Evolutionary conservation across 1,140 invertebrate species (phyloP).

Genomic region (Xylocopa sonorina): DNA sequence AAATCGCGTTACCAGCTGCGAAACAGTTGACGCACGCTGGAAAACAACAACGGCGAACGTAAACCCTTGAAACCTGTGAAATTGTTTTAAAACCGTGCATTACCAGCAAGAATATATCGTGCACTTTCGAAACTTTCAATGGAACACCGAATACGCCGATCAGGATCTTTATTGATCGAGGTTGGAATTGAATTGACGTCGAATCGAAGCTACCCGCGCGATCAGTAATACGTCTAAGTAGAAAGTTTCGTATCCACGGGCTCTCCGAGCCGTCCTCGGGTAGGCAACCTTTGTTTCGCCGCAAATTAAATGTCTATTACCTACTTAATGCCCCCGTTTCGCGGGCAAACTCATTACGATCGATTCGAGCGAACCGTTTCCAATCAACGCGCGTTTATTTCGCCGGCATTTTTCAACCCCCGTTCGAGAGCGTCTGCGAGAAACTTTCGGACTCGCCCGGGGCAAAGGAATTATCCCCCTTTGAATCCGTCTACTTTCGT

Average conservation of each 20-base stretch:
- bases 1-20: background rate
- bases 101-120: no score
- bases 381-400: slow-evolving; percentile 33
- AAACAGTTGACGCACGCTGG: background rate
- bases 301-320: background rate
- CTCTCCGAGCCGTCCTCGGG: background rate
- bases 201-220: no score
- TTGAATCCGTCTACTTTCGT: slow-evolving; percentile 36
- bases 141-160: no score
- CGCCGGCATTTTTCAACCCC: background rate
- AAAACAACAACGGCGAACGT: background rate
- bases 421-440: background rate
- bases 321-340: background rate
- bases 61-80: background rate
- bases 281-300: background rate
- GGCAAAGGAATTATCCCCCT: slow-evolving; percentile 25
- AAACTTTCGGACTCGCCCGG: background rate
- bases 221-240: no score
- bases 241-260: background rate
- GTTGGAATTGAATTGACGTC: no score
- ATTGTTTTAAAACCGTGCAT: no score
- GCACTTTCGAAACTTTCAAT: no score
- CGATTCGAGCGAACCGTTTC: slow-evolving; percentile 10
- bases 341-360: slow-evolving; percentile 6
- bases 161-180: no score